These are phyloP conservation scores for Papilio helenus DNA, from an alignment of 1,140 invertebrate genomes.

Conservation along the genomic window DNA sequence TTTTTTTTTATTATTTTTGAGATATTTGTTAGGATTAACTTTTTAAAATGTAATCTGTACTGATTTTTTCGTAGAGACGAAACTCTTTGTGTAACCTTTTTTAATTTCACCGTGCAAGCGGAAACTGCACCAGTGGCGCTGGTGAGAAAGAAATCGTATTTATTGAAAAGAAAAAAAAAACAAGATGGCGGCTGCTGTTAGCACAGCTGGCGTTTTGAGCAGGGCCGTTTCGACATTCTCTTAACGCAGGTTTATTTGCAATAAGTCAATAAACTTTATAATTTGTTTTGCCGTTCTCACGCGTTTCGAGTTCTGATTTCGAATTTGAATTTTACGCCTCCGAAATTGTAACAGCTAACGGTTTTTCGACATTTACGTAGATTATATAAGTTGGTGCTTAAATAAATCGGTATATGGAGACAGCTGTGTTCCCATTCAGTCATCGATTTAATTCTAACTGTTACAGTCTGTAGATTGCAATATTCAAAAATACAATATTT, in stretches of 20 bases:
- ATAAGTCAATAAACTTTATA: slow-evolving; percentile 39
- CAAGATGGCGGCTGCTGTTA: slow-evolving; percentile 18
- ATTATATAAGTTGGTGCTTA: neutral
- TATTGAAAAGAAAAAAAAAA: slow-evolving; percentile 37
- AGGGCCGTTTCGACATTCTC: slow-evolving; percentile 34
- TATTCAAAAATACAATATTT: neutral
- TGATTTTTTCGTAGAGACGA: neutral
- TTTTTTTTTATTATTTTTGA: neutral
- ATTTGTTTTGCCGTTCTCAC: slow-evolving; percentile 30
- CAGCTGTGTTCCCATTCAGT: neutral
- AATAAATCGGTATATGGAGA: neutral
- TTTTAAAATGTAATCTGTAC: neutral
- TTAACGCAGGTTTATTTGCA: slow-evolving; percentile 34
- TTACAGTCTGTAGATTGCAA: neutral
- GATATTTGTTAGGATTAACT: neutral
- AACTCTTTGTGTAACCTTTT: slow-evolving; percentile 19
- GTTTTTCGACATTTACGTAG: slow-evolving; percentile 8
- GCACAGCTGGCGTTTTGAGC: slow-evolving; percentile 34
- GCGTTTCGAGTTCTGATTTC: slow-evolving; percentile 30
- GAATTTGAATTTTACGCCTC: slow-evolving; percentile 16
- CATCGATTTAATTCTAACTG: neutral
- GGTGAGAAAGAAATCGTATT: slow-evolving; percentile 27
- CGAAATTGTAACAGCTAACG: slow-evolving; percentile 24
- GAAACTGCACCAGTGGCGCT: slow-evolving; percentile 25
- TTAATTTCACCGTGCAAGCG: slow-evolving; percentile 30